Conservation (phyloP, 2,888 invertebrate species). For the Arctia plantaginis region DNA sequence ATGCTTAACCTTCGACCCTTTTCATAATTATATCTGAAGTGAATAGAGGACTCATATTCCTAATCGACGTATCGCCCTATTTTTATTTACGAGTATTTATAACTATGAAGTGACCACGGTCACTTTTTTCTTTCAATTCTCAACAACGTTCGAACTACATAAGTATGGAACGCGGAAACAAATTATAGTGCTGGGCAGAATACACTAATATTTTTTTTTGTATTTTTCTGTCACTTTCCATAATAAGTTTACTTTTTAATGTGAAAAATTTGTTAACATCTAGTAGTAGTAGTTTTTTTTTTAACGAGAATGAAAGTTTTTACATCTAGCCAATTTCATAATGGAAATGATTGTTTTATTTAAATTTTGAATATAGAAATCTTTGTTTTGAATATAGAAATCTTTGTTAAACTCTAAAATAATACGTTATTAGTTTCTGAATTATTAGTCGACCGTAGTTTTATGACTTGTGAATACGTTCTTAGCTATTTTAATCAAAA, state of each 20-base stretch:
- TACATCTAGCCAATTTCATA: too few species aligned
- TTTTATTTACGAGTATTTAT: not conserved
- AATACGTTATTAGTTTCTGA: too few species aligned
- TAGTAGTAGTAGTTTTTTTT: not conserved
- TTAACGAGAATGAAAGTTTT: not conserved
- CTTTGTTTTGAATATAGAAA: too few species aligned
- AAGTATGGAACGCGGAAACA: not conserved
- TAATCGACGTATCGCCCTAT: not conserved
- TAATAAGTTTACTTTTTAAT: not conserved
- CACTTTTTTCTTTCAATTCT: not conserved
- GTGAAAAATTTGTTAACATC: not conserved
- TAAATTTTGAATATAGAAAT: too few species aligned
- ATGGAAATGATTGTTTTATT: too few species aligned
- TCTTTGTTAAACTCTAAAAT: too few species aligned
- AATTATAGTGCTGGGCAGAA: not conserved
- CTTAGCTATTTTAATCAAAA: too few species aligned
- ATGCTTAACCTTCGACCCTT: not conserved
- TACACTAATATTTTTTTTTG: not conserved
- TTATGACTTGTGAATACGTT: too few species aligned
- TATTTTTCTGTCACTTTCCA: not conserved
- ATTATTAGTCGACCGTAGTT: too few species aligned
- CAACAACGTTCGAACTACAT: not conserved
- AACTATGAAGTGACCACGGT: not conserved
- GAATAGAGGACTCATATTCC: not conserved
- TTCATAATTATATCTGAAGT: constrained; percentile 1